These are phyloP conservation scores for Galerucella nymphaeae DNA, from an alignment of 2,888 invertebrate species.

Conservation along the genomic window DNA sequence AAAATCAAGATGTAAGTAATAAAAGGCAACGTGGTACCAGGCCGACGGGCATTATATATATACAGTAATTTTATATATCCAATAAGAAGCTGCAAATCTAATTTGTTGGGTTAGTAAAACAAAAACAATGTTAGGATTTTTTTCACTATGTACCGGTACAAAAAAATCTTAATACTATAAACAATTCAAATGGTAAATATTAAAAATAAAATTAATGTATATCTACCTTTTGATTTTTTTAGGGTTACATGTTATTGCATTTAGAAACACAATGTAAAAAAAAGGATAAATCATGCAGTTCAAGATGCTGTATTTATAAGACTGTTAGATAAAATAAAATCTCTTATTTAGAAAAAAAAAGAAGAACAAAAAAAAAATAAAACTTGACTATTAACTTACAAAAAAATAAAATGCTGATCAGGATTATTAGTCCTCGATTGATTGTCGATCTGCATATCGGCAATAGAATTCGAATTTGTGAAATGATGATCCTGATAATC, in stretches of 20 bases:
- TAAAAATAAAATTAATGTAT: not conserved
- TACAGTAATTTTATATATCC: slow-evolving; percentile 32
- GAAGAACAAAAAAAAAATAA: slow-evolving; percentile 27
- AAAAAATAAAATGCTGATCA: slow-evolving; percentile 57
- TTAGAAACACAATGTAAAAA: slow-evolving; percentile 23
- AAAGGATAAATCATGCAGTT: slow-evolving; percentile 38
- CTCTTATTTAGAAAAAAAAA: slow-evolving; percentile 29
- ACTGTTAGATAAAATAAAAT: slow-evolving; percentile 44
- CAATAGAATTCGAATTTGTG: slow-evolving; percentile 49
- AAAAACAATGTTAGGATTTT: slow-evolving; percentile 30
- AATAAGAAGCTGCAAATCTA: slow-evolving; percentile 42
- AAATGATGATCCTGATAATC: slow-evolving; percentile 53
- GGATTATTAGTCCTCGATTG: slow-evolving; percentile 49
- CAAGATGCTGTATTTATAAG: slow-evolving; percentile 55
- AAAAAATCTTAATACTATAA: not conserved
- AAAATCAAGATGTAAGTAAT: not conserved
- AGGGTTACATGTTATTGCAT: slow-evolving; percentile 20
- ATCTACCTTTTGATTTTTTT: not conserved
- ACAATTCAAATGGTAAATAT: not conserved
- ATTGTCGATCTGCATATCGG: slow-evolving; percentile 44
- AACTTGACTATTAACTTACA: slow-evolving; percentile 53
- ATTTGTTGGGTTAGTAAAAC: slow-evolving; percentile 39
- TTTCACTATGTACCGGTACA: not conserved
- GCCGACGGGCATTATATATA: slow-evolving; percentile 49
- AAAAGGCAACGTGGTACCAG: slow-evolving; percentile 58